These are phyloP conservation scores for Zhuqinia jingwanae DNA, from an alignment of 2,888 invertebrate species.

Conservation along the genomic window DNA sequence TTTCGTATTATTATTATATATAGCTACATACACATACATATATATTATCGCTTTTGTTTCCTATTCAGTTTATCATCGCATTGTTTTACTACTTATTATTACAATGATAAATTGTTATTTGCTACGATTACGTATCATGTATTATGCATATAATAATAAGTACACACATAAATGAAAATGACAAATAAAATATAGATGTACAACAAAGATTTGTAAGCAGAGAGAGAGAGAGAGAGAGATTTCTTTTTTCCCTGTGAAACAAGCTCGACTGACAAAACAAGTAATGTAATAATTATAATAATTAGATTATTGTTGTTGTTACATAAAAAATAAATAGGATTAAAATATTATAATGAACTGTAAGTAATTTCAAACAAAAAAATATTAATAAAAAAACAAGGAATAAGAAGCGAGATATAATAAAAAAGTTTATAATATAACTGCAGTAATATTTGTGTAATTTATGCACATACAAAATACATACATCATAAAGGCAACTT, in stretches of 20 bases:
- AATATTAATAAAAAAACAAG: neutral
- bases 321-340: constrained; percentile 24
- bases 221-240: no score
- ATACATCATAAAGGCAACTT: no score
- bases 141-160: constrained; percentile 11
- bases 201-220: constrained; percentile 53
- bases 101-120: no score
- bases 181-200: constrained; percentile 63
- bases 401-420: neutral
- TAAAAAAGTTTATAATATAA: neutral
- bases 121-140: neutral
- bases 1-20: neutral
- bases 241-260: constrained; percentile 52
- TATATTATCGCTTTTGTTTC: neutral
- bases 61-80: neutral
- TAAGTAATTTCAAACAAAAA: neutral
- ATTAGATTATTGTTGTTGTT: neutral
- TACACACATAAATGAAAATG: constrained; percentile 33
- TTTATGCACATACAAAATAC: constrained; percentile 53
- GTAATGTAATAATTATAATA: constrained; percentile 9
- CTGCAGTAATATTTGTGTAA: constrained; percentile 67
- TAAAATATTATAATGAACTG: neutral
- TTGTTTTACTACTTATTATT: no score
- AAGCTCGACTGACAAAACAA: constrained; percentile 63
- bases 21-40: neutral